Evolutionary conservation across 1,140 invertebrate genomes (phyloP).

Genomic region (Nephila pilipes): DNA sequence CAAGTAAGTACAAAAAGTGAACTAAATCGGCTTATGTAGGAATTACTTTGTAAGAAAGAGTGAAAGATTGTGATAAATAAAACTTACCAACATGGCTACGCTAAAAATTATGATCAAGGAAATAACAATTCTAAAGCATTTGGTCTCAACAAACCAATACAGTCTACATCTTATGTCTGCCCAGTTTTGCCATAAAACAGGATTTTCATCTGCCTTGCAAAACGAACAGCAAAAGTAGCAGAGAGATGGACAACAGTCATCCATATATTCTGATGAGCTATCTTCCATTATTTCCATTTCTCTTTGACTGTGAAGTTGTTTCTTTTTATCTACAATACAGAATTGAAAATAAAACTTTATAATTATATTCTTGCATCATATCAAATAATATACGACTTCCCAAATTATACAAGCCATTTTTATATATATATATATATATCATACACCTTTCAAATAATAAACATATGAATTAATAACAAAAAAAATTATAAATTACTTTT

Average conservation of each 20-base stretch:
- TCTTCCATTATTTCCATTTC: conserved; percentile 74
- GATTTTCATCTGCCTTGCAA: conserved; percentile 74
- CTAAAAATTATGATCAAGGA: conserved; percentile 38
- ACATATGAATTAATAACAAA: background rate
- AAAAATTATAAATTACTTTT: conserved; percentile 59
- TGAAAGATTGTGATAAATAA: background rate
- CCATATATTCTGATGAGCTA: conserved; percentile 65
- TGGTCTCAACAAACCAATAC: conserved; percentile 71
- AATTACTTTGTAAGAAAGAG: background rate
- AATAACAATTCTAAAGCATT: conserved; percentile 40
- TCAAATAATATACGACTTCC: background rate
- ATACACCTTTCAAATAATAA: background rate
- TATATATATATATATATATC: background rate
- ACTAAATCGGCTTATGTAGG: background rate
- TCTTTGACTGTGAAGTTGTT: conserved; percentile 48
- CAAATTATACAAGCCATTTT: background rate
- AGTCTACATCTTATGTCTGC: conserved; percentile 54
- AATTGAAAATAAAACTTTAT: too few relatives aligned
- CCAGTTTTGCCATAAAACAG: conserved; percentile 72
- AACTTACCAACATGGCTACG: conserved; percentile 52
- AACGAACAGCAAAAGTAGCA: conserved; percentile 71
- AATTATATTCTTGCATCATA: too few relatives aligned
- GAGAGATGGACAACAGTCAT: conserved; percentile 65
- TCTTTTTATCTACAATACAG: conserved; percentile 53
- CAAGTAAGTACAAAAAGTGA: background rate